Evolutionary conservation across 2,888 invertebrate genomes (phyloP).

Genomic region (Neria commutata): DNA sequence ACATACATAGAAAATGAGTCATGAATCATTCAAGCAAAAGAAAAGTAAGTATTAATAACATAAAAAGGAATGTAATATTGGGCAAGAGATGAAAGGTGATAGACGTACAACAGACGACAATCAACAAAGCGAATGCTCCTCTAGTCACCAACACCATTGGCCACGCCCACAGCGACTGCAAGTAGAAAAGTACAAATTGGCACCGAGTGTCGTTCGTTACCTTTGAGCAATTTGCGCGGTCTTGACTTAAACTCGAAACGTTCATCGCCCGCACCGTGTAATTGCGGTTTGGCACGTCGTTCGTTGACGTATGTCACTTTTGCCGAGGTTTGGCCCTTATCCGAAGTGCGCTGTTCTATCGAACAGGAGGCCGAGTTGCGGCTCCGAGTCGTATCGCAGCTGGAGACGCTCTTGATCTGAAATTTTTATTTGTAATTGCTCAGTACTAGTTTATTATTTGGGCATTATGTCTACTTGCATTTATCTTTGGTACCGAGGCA

Average conservation of each 20-base stretch:
- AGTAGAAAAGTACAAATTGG: not conserved
- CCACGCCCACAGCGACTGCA: constrained; percentile 41
- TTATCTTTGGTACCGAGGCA: constrained; percentile 52
- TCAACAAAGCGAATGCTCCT: constrained; percentile 22
- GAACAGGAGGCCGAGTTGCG: constrained; percentile 61
- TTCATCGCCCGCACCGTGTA: constrained; percentile 48
- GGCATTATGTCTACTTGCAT: constrained; percentile 38
- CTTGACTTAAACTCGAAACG: constrained; percentile 59
- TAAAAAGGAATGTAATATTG: no score
- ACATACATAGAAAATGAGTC: no score
- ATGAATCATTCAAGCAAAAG: no score
- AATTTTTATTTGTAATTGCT: constrained; percentile 5
- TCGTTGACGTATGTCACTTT: constrained; percentile 61
- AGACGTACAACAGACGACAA: constrained; percentile 2
- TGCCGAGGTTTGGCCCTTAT: constrained; percentile 53
- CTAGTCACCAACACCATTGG: constrained; percentile 32
- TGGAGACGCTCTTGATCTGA: constrained; percentile 59
- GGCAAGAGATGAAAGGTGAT: not conserved
- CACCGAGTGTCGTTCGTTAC: constrained; percentile 35
- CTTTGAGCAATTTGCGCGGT: constrained; percentile 60
- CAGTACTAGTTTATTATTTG: not conserved
- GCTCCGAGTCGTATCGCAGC: constrained; percentile 61
- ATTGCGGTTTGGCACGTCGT: constrained; percentile 52
- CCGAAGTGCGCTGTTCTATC: constrained; percentile 59
- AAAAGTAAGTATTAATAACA: no score